Evolutionary conservation across 1,140 invertebrate species (phyloP), one percentile per base, ranked within the genome.

Genomic region (Tenebrio molitor): DNA sequence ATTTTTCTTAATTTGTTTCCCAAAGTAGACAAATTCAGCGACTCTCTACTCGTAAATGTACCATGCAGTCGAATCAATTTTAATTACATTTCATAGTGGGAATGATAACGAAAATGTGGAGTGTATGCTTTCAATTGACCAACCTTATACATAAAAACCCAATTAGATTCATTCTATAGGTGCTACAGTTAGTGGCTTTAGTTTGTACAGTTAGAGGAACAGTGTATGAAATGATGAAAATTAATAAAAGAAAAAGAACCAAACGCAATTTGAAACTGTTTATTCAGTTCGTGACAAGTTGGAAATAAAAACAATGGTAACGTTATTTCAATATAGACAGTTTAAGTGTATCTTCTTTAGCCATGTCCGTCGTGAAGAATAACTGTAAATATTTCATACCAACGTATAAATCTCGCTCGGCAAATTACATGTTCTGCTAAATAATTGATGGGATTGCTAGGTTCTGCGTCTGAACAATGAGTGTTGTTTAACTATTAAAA

Each of bases 241-340:
- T 46, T 46, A 58, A 14, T 23, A 58, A 14, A 14, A 58, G 4
- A n/a, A 58, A 21, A 29, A 12, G 6, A 58, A 58, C 10, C 6
- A 58, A 29, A 29, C 23, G 14, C 21, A 58, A 29, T 6, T 58
- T 58, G 21, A 58, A 58, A 58, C 50, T 58, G 50, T 58, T 25
- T 29, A 58, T 58, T 14, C 14, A 25, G n/a, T 58, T 58, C 50
- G 50, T 58, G 50, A 58, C 50, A 58, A 25, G 21, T 29, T n/a
- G 10, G 29, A 58, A 58, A 58, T 58, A 58, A 58, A 58, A 58
- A 58, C 50, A 58, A 58, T 58, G 23, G 21, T 25, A 58, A 58
- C 50, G 50, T 58, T 58, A 58, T 25, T 50, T 25, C 50, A 58
- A 58, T 58, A 58, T 50, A 50, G 44, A 50, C 21, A 58, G 50